Evolutionary conservation across 2,888 invertebrate species (phyloP), one percentile per base, ranked within the genome.

Genomic region (Salpingus planirostris): DNA sequence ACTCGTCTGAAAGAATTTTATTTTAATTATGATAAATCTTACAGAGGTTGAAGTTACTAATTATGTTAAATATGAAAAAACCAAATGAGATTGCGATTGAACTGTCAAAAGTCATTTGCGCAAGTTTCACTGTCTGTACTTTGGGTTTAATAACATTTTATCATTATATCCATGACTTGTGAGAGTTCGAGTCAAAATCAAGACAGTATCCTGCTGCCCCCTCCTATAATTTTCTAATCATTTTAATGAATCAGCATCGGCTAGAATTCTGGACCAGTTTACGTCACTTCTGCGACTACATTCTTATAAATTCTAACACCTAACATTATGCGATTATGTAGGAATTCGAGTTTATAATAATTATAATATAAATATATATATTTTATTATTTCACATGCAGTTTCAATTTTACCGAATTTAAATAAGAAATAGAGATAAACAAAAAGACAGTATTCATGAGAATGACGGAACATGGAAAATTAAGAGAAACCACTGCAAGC

Each of bases 181-280:
- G 33, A 18, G 21, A 38, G 33, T 31, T 27, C 30, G n/a, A 8
- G 5, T 24, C 31, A 33, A 29, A 24, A 14, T 21, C 21, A 27
- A 22, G 38, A 38, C 38, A 29, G 38, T 38, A 35, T 31, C 32
- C 38, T 38, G 38, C 38, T 38, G 38, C 27, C 38, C 38, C 38
- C 38, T 31, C 38, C 34, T 29, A 30, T 11, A 27, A 7, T 18
- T 18, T n/a, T n/a, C n/a, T n/a, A n/a, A n/a, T n/a, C n/a, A n/a
- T n/a, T n/a, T n/a, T n/a, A n/a, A n/a, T n/a, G n/a, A 8, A 33
- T 29, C 33, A 18, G 29, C 27, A 38, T 33, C 33, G 30, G 27
- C 34, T 34, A 38, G 28, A 38, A 38, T 33, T 33, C 13, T 21
- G 11, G 28, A 38, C 11, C 31, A 31, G 10, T 30, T 36, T 28